Evolutionary conservation across 2,888 invertebrate species (phyloP).

Genomic region (Pterostichus madidus): DNA sequence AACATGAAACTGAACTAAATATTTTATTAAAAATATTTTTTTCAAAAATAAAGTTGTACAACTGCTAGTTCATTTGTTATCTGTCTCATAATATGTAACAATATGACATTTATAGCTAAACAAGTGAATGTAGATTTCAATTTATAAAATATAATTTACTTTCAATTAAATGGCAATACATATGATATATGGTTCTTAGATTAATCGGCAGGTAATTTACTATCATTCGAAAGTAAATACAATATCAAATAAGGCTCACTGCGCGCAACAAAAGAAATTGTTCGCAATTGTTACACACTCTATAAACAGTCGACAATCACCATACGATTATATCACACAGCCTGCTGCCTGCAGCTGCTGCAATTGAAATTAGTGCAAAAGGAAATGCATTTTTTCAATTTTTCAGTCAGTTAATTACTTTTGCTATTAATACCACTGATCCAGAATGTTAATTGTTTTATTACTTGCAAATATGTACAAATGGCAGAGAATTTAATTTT

Average conservation of each 20-base stretch:
- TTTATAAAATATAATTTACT: slow-evolving; percentile 35
- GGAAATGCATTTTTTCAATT: slow-evolving; percentile 45
- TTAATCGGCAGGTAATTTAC: slow-evolving; percentile 2
- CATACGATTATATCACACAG: slow-evolving; percentile 43
- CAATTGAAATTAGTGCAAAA: slow-evolving; percentile 4
- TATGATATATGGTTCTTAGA: slow-evolving; percentile 7
- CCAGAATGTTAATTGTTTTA: slow-evolving; percentile 19
- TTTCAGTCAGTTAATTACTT: slow-evolving; percentile 38
- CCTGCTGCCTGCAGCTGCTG: slow-evolving; percentile 20
- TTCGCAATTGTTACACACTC: slow-evolving; percentile 35
- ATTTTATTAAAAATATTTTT: too few species aligned
- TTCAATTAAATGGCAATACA: slow-evolving; percentile 43
- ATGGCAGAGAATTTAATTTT: too few species aligned
- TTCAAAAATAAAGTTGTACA: too few species aligned
- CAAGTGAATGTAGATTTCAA: slow-evolving; percentile 39
- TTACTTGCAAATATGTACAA: too few species aligned
- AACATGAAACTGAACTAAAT: too few species aligned
- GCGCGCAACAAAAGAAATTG: slow-evolving; percentile 36
- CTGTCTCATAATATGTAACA: slow-evolving; percentile 5
- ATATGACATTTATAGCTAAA: slow-evolving; percentile 11
- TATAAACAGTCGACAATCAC: slow-evolving; percentile 37
- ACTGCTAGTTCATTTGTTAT: neutral
- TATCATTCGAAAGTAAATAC: slow-evolving; percentile 35
- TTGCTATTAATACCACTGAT: slow-evolving; percentile 18
- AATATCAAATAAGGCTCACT: slow-evolving; percentile 26